phyloP scores from a whole-genome alignment of 2,888 invertebrate genomes.

The Odontothrips loti region DNA sequence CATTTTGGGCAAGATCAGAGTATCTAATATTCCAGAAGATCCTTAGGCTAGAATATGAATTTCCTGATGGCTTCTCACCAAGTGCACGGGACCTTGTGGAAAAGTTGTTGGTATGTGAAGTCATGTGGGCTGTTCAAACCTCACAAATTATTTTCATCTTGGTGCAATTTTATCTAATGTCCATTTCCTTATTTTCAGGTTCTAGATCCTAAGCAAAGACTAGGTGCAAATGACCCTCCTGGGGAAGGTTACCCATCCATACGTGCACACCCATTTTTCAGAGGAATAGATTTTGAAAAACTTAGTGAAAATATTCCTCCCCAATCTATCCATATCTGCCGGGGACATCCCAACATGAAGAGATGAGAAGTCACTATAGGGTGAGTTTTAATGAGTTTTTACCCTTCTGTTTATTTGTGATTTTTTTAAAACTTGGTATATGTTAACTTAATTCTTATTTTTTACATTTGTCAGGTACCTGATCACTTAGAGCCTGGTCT shows the following conservation, averaged over 20 bases:
- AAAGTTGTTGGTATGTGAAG: constrained; percentile 62
- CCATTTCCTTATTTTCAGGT: constrained; percentile 46
- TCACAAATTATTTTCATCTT: background rate
- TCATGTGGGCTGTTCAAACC: too few relatives aligned
- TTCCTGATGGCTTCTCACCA: constrained; percentile 85
- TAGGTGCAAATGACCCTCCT: constrained; percentile 70
- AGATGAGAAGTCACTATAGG: constrained; percentile 61
- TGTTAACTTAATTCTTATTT: constrained; percentile 9
- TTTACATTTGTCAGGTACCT: constrained; percentile 49
- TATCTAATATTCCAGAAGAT: constrained; percentile 97
- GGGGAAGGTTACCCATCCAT: constrained; percentile 73
- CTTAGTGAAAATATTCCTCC: constrained; percentile 76
- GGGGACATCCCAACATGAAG: constrained; percentile 64
- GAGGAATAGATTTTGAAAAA: constrained; percentile 74
- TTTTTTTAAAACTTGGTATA: constrained; percentile 15
- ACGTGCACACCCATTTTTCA: constrained; percentile 81
- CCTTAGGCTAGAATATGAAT: constrained; percentile 80
- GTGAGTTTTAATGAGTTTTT: constrained; percentile 39
- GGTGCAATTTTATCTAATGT: background rate
- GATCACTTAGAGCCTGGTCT: constrained; percentile 83
- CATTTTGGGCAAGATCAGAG: constrained; percentile 80
- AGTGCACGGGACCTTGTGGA: constrained; percentile 84
- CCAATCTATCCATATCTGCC: constrained; percentile 76
- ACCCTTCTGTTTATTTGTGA: constrained; percentile 5
- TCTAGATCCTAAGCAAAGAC: constrained; percentile 69